These are phyloP conservation scores for Lynx canadensis DNA, from an alignment of 2,113 vertebrate genomes.

Conservation along the genomic window DNA sequence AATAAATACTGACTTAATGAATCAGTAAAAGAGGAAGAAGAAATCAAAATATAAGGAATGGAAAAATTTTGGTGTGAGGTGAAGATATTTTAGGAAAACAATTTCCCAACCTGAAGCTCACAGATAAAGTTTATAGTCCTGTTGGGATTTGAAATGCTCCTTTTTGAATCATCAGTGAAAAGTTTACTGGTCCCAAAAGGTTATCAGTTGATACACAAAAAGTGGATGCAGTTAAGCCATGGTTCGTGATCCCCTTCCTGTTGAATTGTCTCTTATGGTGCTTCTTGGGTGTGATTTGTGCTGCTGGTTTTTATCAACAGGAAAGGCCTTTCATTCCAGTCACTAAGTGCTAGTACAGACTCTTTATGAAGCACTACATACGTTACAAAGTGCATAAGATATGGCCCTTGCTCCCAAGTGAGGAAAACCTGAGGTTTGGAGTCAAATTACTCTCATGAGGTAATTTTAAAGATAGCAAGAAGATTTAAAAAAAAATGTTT, in stretches of 20 bases:
- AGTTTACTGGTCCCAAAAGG: not conserved
- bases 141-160: constrained; percentile 34
- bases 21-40: constrained; percentile 12
- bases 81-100: not conserved
- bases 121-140: constrained; percentile 1
- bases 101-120: not conserved
- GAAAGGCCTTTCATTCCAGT: not conserved
- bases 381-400: not conserved
- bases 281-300: not conserved
- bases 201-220: not conserved
- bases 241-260: not conserved
- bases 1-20: not conserved
- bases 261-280: not conserved
- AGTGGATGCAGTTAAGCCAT: not conserved
- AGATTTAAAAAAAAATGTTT: no score
- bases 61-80: not conserved
- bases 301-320: not conserved
- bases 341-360: not conserved
- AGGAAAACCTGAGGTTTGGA: not conserved
- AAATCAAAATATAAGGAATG: not conserved
- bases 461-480: no score
- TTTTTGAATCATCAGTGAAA: constrained; percentile 5
- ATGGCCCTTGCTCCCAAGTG: not conserved
- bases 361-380: not conserved
- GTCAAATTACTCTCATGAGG: not conserved